phyloP scores from a whole-genome alignment of 1,140 invertebrate species.

The Caligus rogercresseyi region DNA sequence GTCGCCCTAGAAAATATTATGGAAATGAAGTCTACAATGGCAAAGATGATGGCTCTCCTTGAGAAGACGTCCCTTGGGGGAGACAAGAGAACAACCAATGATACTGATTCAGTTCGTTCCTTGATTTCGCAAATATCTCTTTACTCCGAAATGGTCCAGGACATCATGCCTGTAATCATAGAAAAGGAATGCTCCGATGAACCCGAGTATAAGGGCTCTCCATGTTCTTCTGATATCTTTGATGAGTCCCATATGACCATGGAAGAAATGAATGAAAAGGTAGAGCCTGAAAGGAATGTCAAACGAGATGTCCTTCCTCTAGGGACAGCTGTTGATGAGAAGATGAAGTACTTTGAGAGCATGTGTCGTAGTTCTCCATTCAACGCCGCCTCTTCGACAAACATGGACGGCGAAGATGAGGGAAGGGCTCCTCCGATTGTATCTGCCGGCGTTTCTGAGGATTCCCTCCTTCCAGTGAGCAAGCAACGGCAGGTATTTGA shows the following conservation, averaged over 20 bases:
- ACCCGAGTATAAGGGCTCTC: neutral
- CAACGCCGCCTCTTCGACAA: neutral
- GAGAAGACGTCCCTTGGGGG: neutral
- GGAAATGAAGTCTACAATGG: neutral
- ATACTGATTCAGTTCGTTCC: neutral
- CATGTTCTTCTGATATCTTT: neutral
- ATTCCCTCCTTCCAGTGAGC: constrained; percentile 4
- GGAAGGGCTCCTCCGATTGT: neutral
- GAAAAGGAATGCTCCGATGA: neutral
- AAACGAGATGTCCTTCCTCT: neutral
- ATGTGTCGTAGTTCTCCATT: no score
- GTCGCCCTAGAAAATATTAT: neutral
- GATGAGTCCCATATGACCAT: neutral
- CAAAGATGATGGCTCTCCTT: neutral
- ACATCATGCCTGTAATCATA: neutral
- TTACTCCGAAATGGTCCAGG: neutral
- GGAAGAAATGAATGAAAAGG: neutral
- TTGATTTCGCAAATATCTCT: neutral
- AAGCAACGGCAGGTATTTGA: constrained; percentile 12
- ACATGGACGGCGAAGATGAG: neutral
- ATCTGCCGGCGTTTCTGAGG: constrained; percentile 2
- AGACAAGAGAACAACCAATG: neutral
- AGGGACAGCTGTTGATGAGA: neutral
- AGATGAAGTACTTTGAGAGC: neutral
- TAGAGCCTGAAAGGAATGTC: neutral